Evolutionary conservation across 2,888 invertebrate genomes (phyloP).

Genomic region (Oscheius sp.): DNA sequence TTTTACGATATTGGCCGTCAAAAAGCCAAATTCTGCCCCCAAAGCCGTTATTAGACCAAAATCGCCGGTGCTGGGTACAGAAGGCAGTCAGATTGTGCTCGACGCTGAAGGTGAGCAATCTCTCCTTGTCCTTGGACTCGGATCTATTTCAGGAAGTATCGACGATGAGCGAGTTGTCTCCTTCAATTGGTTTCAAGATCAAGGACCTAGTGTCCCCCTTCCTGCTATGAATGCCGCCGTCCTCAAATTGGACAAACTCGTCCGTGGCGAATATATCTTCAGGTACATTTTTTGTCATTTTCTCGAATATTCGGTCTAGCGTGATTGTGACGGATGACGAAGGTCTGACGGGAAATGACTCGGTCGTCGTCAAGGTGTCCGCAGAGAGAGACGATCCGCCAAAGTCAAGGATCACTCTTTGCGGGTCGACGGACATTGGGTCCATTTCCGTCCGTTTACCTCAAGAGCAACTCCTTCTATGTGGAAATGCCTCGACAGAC

Average conservation of each 20-base stretch:
- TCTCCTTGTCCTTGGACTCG: not conserved
- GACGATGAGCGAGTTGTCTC: constrained; percentile 40
- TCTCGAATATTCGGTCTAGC: constrained; percentile 26
- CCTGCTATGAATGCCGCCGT: constrained; percentile 44
- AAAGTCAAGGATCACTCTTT: constrained; percentile 42
- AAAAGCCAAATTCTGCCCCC: constrained; percentile 37
- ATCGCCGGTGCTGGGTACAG: constrained; percentile 39
- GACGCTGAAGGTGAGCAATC: constrained; percentile 43
- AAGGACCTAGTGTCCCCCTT: constrained; percentile 39
- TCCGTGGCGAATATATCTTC: constrained; percentile 42
- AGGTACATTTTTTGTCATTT: constrained; percentile 22
- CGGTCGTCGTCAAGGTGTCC: constrained; percentile 35
- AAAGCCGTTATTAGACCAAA: constrained; percentile 43
- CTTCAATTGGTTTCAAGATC: constrained; percentile 46
- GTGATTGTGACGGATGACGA: constrained; percentile 40
- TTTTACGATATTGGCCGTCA: constrained; percentile 28
- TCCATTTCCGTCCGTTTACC: constrained; percentile 46
- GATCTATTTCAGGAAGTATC: constrained; percentile 31
- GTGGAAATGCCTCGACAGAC: constrained; percentile 46
- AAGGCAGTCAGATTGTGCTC: constrained; percentile 45
- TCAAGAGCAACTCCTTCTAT: constrained; percentile 39
- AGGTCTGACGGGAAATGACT: constrained; percentile 30
- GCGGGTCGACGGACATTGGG: constrained; percentile 41
- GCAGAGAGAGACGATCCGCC: constrained; percentile 49
- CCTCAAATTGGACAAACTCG: constrained; percentile 39